These are phyloP conservation scores for Adelosebastes latens DNA, from an alignment of 2,797 vertebrate genomes.

Conservation along the genomic window DNA sequence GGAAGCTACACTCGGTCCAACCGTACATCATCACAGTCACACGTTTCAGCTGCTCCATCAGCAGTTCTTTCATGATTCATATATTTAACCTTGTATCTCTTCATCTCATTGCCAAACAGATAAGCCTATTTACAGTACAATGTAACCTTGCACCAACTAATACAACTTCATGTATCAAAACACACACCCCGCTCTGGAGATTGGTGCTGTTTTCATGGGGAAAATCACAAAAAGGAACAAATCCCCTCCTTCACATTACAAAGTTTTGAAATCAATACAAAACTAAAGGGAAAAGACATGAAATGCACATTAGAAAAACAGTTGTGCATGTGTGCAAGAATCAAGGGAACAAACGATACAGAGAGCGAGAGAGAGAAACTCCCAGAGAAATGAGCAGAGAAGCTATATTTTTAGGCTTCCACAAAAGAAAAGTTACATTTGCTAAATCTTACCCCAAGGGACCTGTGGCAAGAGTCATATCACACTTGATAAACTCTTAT, in stretches of 20 bases:
- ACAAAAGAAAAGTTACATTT: conserved; percentile 55
- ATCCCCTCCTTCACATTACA: conserved; percentile 24
- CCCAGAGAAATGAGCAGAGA: conserved; percentile 62
- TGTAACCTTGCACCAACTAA: conserved; percentile 46
- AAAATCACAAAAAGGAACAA: conserved; percentile 39
- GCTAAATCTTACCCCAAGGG: conserved; percentile 59
- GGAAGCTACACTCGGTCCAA: conserved; percentile 61
- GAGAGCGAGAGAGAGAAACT: conserved; percentile 26
- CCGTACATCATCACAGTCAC: conserved; percentile 66
- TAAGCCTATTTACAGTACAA: conserved; percentile 65
- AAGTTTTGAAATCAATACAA: conserved; percentile 50
- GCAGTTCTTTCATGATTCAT: conserved; percentile 32
- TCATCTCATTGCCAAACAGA: conserved; percentile 38
- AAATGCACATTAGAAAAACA: conserved; percentile 52
- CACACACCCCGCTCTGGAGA: conserved; percentile 19
- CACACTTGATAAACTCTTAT: conserved; percentile 51
- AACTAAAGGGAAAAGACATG: conserved; percentile 37
- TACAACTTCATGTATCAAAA: conserved; percentile 65
- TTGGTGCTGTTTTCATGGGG: conserved; percentile 46
- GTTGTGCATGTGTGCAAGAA: conserved; percentile 46
- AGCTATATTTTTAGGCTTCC: conserved; percentile 61
- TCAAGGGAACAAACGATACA: conserved; percentile 38
- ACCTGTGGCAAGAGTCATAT: conserved; percentile 55
- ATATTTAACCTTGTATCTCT: conserved; percentile 26
- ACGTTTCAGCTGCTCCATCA: conserved; percentile 24